Conservation (phyloP, 2,888 invertebrate species). For the Oeneis ivallda region DNA sequence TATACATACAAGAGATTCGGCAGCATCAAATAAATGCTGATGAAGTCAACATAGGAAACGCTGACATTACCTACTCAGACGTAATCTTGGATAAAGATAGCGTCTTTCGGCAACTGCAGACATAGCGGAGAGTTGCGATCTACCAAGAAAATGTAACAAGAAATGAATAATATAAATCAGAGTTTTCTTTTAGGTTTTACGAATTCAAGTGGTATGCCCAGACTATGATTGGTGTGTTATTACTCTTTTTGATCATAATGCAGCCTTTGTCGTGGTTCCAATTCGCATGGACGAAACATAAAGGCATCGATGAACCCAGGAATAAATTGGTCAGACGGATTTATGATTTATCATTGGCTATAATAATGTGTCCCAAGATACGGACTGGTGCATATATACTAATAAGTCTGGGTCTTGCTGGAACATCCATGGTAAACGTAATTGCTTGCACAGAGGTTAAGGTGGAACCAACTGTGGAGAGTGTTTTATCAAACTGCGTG, state of each 20-base stretch:
- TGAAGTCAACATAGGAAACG: not conserved
- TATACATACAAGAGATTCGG: not conserved
- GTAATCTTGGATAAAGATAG: no score
- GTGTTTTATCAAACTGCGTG: slow-evolving; percentile 70
- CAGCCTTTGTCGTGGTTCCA: slow-evolving; percentile 89
- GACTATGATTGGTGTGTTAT: slow-evolving; percentile 51
- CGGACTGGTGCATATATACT: slow-evolving; percentile 85
- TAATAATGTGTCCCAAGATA: slow-evolving; percentile 83
- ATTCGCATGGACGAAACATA: slow-evolving; percentile 83
- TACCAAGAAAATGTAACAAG: not conserved
- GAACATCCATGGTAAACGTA: slow-evolving; percentile 85
- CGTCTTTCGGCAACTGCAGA: no score
- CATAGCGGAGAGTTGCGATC: no score
- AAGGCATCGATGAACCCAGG: slow-evolving; percentile 79
- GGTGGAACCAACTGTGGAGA: slow-evolving; percentile 50
- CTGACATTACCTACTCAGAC: no score
- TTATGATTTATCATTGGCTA: slow-evolving; percentile 82
- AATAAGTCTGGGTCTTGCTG: slow-evolving; percentile 84
- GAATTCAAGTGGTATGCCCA: slow-evolving; percentile 63
- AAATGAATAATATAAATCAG: not conserved
- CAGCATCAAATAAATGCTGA: not conserved
- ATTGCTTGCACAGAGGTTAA: slow-evolving; percentile 62
- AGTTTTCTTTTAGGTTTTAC: slow-evolving; percentile 49
- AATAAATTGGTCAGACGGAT: slow-evolving; percentile 77
- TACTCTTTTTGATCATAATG: slow-evolving; percentile 69